Conservation (phyloP, 2,888 invertebrate genomes). For the Tigriopus californicus region DNA sequence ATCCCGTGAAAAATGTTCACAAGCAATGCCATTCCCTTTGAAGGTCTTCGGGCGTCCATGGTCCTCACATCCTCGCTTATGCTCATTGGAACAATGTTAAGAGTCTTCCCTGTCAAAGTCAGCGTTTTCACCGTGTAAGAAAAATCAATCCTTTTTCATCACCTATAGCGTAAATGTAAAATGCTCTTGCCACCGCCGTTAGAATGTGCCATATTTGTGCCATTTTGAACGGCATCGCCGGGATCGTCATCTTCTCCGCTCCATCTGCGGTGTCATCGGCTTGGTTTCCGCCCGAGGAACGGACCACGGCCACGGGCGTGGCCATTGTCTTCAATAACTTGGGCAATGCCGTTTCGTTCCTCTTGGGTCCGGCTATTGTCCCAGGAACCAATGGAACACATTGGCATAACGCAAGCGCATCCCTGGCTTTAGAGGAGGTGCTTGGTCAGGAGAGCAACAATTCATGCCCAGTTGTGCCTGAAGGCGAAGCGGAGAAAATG, state of each 20-base stretch:
- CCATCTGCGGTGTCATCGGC: conserved; percentile 17
- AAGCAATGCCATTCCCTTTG: no score
- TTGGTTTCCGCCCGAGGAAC: conserved; percentile 18
- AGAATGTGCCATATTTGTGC: conserved; percentile 16
- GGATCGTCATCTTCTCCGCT: conserved; percentile 17
- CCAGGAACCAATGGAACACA: neutral
- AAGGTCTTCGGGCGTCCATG: conserved; percentile 11
- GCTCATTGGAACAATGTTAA: conserved; percentile 15
- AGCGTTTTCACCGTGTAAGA: conserved; percentile 11
- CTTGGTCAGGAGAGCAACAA: no score
- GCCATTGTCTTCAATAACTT: conserved; percentile 10
- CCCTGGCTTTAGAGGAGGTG: no score
- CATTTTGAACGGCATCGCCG: conserved; percentile 17
- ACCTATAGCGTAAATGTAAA: neutral
- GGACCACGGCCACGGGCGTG: conserved; percentile 17
- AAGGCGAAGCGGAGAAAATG: neutral
- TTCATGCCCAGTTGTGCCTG: neutral
- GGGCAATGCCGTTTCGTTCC: conserved; percentile 6
- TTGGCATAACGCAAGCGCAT: no score
- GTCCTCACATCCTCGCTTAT: conserved; percentile 12
- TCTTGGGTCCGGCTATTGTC: conserved; percentile 3
- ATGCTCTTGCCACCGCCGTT: neutral
- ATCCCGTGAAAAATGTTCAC: no score
- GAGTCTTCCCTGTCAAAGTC: conserved; percentile 15
- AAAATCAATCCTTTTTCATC: neutral